Evolutionary conservation across 1,140 invertebrate species (phyloP).

Genomic region (Caenorhabditis inopinata): DNA sequence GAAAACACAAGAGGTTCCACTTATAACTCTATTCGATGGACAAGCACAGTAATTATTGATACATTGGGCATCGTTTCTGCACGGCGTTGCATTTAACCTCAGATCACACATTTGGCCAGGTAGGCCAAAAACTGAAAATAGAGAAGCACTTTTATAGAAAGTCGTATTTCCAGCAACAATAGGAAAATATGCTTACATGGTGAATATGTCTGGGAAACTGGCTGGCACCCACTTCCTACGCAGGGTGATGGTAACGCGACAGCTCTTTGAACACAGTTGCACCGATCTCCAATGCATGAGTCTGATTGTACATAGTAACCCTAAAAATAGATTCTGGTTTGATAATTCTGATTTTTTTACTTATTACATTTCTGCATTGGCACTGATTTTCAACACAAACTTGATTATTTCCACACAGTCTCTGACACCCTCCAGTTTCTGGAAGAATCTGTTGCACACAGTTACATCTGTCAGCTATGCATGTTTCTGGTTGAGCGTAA

Average conservation of each 20-base stretch:
- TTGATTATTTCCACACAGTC: constrained; percentile 21
- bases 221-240: background rate
- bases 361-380: background rate
- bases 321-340: too few species aligned
- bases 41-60: constrained; percentile 46
- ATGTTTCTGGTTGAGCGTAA: constrained; percentile 3
- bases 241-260: background rate
- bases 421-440: background rate
- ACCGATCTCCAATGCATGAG: background rate
- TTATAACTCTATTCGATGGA: constrained; percentile 37
- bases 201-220: background rate
- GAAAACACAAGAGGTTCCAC: constrained; percentile 34
- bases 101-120: constrained; percentile 38
- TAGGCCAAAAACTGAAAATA: constrained; percentile 27
- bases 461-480: background rate
- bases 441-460: background rate
- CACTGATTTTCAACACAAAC: background rate
- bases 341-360: too few species aligned
- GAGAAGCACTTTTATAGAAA: too few species aligned
- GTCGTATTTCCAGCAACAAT: too few species aligned
- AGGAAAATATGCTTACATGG: constrained; percentile 4
- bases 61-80: constrained; percentile 37
- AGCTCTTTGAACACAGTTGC: background rate
- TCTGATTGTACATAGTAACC: background rate
- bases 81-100: background rate